Evolutionary conservation across 2,888 invertebrate species (phyloP), one percentile per base, ranked within the genome.

Genomic region (Erebia ligea): DNA sequence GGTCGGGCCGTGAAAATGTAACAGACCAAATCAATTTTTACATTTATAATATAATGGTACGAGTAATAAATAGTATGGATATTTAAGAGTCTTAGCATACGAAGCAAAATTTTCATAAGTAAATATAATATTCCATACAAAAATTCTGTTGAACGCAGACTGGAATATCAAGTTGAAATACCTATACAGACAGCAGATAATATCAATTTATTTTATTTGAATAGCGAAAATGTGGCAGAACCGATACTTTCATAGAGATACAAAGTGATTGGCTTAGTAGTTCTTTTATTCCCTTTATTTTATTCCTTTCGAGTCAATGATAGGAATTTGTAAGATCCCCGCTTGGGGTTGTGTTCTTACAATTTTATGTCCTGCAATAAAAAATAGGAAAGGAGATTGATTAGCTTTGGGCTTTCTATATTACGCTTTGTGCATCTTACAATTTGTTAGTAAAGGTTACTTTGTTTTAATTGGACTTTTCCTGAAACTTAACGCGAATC

Each of bases 321-420:
- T 40, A 40, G 42, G 48, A 69, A 66, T 66, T 64, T 69, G 68
- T 65, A 70, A 71, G 68, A 68, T 19, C 67, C 68, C 63, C 59
- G 48, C 56, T 67, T 42, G 56, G 45, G 61, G 58, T 61, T 68
- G 5, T 19, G 42, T 58, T 8, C 58, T 65, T 61, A 59, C 17
- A 71, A 17, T 69, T 74, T 71, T 73, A 68, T 6, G 34, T 34
- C 34, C 34, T 34, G 34, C 34, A 34, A 34, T 34, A 34, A 34
- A 34, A 34, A 34, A 6, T 34, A 34, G 25, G 25, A 25, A 25
- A 25, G 25, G 25, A 25, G 25, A 25, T 25, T 25, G 25, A 25
- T 25, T 25, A 25, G 25, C 25, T 0, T 34, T 34, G 6, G 34
- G 34, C 34, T 34, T 34, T 34, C 6, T 34, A 34, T 34, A 34